phyloP scores from a whole-genome alignment of 2,113 vertebrate genomes.

The Alligator mississippiensis region DNA sequence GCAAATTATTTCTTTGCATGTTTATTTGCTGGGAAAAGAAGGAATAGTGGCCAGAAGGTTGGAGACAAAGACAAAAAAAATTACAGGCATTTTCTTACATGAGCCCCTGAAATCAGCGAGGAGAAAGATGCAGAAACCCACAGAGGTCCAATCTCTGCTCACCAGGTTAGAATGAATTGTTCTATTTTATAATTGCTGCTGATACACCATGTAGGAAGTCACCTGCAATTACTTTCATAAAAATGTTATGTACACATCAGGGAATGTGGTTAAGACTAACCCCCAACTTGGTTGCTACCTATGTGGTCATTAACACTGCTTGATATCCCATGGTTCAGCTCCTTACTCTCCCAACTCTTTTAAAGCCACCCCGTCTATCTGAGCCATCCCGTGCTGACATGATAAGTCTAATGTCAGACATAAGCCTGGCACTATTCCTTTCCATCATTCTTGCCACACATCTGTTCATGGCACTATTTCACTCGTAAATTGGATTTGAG shows the following conservation, averaged over 20 bases:
- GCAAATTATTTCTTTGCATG: too few relatives aligned
- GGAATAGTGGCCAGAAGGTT: neutral
- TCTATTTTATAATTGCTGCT: neutral
- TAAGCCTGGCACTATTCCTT: neutral
- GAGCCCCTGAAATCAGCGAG: neutral
- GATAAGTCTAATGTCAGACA: neutral
- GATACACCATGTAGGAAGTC: fast-evolving
- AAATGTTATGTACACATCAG: neutral
- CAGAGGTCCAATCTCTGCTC: neutral
- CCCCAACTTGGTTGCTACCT: neutral
- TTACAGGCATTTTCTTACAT: neutral
- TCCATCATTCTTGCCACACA: neutral
- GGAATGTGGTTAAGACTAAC: neutral
- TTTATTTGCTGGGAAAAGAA: neutral
- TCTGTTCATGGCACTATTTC: neutral
- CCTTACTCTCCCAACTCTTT: neutral
- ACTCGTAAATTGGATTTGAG: neutral
- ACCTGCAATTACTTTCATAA: fast-evolving
- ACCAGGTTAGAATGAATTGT: neutral
- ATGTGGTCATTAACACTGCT: neutral
- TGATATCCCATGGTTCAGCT: neutral
- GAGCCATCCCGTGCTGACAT: neutral
- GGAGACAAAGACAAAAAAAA: neutral
- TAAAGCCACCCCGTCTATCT: neutral
- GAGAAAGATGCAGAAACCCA: neutral